Evolutionary conservation across 2,888 invertebrate genomes (phyloP), one percentile per base, ranked within the genome.

Genomic region (Octodonta nipae): DNA sequence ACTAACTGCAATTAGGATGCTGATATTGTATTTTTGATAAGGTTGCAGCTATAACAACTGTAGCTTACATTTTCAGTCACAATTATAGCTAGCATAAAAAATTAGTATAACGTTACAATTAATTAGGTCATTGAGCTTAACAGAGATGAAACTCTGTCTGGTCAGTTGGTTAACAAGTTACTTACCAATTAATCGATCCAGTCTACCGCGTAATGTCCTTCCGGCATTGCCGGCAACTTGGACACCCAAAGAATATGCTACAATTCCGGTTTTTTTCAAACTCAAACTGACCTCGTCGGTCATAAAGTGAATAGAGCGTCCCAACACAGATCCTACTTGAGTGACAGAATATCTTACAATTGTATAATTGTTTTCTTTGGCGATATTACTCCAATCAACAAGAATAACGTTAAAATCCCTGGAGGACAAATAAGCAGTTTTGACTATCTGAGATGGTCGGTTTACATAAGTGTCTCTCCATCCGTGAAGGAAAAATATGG

Each of bases 351-450:
- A 2, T n/a, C n/a, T 11, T 3, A 11, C 22, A 2, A 3, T 11
- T 4, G 22, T 2, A 11, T 22, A 22, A n/a, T n/a, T n/a, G 4
- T 22, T 11, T 11, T 22, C 11, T 11, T n/a, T 10, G 10, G 22
- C 22, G 10, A 22, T 11, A 11, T 11, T 22, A 11, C 22, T 22
- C 58, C 57, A 59, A 36, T 57, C 55, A 4, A 55, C 54, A 4
- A 56, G 49, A 30, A 59, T 51, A 5, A 58, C 42, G 31, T 59
- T 59, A n/a, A 46, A 38, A 35, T 57, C 49, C 7, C 40, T 30
- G 3, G 13, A 33, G 3, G 32, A 22, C 4, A 55, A 28, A 12
- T 50, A 28, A 4, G 55, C 55, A 5, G 33, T 35, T 28, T 38
- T 46, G 4, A 56, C 35, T 2, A 37, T 11, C 6, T 34, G 34